Base-by-base conservation (phyloP, 2,113 vertebrate species). In the Saimiri boliviensis region DNA sequence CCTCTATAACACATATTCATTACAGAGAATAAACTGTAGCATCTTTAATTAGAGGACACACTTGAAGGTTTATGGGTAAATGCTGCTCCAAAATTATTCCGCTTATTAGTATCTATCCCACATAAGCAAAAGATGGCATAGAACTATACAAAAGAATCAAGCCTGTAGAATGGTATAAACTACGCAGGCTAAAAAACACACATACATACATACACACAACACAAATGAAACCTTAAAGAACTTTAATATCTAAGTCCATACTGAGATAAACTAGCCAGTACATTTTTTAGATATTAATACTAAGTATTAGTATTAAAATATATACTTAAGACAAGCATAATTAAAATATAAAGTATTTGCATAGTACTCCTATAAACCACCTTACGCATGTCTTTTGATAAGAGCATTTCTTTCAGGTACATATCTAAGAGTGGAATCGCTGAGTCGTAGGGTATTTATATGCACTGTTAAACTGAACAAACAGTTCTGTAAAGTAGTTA, bases 141-240 rank as follows among this genome's bases (percentile, higher is more conserved):
- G 42, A 19, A n/a, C 71, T 83, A 95, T 45, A 94, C 54, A 79
- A 95, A 97, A 95, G 12, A 8, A 83, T 71, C 71, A 85, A 93
- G 54, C 71, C 86, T 66, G 85, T 9, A 63, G 68, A 58, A 95
- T 27, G 82, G 40, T 52, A 63, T 25, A 76, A 89, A 94, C 66
- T 88, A 91, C 35, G 3, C 19, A 89, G 73, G 47, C 83, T 83
- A 96, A 83, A 83, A 45, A 66, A 84, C 23, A 45, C 23, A 47
- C 40, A 76, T 8, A 30, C 25, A 76, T 17, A 30, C 73, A 25
- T 25, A 16, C 16, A 68, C 0, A 80, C 10, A 27, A 63, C 60
- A 63, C 27, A 63, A 27, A 13, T 6, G 27, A 63, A 63, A 63
- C 60, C 27, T 63, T 63, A 63, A 63, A 30, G 27, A 63, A 63